These are phyloP conservation scores for Chironomus riparius DNA, from an alignment of 2,888 invertebrate genomes.

Conservation along the genomic window DNA sequence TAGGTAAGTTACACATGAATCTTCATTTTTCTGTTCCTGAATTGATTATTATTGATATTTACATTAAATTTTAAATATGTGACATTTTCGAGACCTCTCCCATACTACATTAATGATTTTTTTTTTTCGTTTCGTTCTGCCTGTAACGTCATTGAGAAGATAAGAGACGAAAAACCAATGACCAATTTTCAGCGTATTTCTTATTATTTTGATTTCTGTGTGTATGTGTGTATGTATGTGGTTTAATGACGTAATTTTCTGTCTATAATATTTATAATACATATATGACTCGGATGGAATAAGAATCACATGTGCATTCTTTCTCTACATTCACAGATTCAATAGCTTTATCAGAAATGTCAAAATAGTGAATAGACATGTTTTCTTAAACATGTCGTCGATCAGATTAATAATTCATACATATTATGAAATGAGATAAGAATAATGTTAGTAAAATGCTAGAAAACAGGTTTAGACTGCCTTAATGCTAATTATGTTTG, in stretches of 20 bases:
- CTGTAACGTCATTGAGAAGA: background rate
- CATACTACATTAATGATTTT: background rate
- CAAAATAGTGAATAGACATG: too few relatives aligned
- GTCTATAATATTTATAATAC: too few relatives aligned
- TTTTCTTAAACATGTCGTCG: too few relatives aligned
- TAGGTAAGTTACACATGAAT: conserved; percentile 34
- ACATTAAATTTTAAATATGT: background rate
- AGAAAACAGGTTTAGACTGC: background rate
- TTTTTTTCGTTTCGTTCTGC: background rate
- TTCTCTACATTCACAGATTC: too few relatives aligned
- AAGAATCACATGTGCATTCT: too few relatives aligned
- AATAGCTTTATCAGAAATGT: too few relatives aligned
- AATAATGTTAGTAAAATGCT: background rate
- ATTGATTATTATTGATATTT: background rate
- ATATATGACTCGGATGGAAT: too few relatives aligned
- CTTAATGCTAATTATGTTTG: background rate
- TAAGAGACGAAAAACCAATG: background rate
- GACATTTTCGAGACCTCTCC: background rate
- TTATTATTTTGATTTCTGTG: too few relatives aligned
- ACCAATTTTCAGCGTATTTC: background rate
- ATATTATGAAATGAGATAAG: too few relatives aligned
- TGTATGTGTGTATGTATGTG: too few relatives aligned
- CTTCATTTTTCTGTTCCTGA: background rate
- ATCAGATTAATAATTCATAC: too few relatives aligned
- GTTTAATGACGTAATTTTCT: background rate